Percentiles rank a stretch among this genome's conserved stretches.
phyloP scores from a whole-genome alignment of 2,797 vertebrate genomes.

The Loris lydekkerianus region DNA sequence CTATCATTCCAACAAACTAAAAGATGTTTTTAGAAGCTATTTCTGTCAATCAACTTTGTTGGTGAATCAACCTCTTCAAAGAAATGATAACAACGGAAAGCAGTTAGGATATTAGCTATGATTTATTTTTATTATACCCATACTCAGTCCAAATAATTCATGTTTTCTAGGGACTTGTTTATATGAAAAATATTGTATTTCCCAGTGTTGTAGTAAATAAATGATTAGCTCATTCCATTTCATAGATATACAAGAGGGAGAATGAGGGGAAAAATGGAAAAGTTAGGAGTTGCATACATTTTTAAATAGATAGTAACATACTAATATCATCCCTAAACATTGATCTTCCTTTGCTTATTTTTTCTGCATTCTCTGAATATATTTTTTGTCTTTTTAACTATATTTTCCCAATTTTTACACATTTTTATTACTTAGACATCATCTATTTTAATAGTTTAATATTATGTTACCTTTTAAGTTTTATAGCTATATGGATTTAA shows the following conservation, averaged over 20 bases:
- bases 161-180: background rate
- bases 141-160: background rate
- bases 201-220: background rate
- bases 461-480: background rate
- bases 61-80: background rate
- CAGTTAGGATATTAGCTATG: background rate
- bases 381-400: background rate
- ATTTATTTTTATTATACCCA: constrained; percentile 10
- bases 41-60: background rate
- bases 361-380: background rate
- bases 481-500: background rate
- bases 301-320: background rate
- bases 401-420: background rate
- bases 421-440: background rate
- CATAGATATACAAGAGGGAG: background rate
- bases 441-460: background rate
- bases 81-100: background rate
- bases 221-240: background rate
- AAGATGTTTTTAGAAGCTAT: background rate
- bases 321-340: background rate
- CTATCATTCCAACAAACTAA: background rate
- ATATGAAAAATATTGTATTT: background rate
- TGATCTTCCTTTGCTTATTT: background rate
- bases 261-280: constrained; percentile 9
- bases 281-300: background rate